A percentile compares a stretch with the other conserved stretches of the same genome.
Conservation (phyloP, 2,113 vertebrate genomes). For the Mugil cephalus region DNA sequence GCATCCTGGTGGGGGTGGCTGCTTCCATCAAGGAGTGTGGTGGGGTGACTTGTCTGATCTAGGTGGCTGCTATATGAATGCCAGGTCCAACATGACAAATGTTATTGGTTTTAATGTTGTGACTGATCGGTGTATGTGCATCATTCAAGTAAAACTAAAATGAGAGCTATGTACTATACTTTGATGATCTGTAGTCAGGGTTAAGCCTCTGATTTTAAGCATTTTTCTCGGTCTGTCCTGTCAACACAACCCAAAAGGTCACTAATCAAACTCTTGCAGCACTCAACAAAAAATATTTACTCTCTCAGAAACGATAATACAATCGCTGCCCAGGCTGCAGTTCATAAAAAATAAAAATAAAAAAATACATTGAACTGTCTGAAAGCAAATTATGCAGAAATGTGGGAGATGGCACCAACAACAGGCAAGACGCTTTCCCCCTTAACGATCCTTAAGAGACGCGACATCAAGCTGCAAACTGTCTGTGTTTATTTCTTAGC, state of each 20-base stretch:
- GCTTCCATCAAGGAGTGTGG: no score
- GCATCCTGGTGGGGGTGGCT: no score
- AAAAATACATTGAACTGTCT: conserved; percentile 11
- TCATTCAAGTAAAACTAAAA: neutral
- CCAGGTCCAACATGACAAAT: no score
- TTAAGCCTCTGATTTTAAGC: neutral
- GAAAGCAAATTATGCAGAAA: conserved; percentile 37
- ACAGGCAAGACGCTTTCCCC: conserved; percentile 18
- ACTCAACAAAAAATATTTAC: neutral
- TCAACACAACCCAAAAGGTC: neutral
- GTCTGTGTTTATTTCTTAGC: conserved; percentile 42
- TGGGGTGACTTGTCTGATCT: no score
- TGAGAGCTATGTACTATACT: neutral
- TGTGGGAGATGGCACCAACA: conserved; percentile 8
- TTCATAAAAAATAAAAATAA: neutral
- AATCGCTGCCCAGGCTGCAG: neutral
- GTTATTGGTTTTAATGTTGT: no score
- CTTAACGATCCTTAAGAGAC: conserved; percentile 33
- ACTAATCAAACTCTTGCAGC: neutral
- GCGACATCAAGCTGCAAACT: conserved; percentile 29
- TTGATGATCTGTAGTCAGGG: neutral
- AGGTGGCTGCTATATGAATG: no score
- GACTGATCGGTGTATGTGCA: no score
- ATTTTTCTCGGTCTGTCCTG: neutral
- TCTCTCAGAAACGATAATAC: conserved; percentile 3